A percentile compares a stretch with the other conserved stretches of the same genome.
Conservation (phyloP, 2,113 vertebrate genomes). For the Lanius collurio region DNA sequence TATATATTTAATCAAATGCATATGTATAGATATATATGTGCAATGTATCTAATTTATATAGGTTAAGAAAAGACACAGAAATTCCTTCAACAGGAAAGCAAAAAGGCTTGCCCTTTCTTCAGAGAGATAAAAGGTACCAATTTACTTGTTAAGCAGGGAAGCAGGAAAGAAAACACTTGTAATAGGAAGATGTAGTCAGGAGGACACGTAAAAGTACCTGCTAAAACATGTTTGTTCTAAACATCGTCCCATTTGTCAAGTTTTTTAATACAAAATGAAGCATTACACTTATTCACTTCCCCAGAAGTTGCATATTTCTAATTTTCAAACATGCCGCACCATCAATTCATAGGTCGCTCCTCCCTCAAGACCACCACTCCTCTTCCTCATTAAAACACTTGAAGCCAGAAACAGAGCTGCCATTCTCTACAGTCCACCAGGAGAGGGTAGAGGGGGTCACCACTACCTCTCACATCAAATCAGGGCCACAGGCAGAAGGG, state of each 20-base stretch:
- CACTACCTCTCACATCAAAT: accelerated
- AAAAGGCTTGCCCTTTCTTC: not conserved
- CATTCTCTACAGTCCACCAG: not conserved
- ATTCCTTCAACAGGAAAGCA: not conserved
- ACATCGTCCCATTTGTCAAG: not conserved
- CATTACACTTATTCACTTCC: not conserved
- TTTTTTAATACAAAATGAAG: not conserved
- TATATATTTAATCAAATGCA: not conserved
- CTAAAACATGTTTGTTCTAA: not conserved
- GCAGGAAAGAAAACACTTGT: not conserved
- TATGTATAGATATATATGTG: not conserved
- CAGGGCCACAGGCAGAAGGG: not conserved
- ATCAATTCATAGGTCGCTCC: not conserved
- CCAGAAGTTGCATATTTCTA: not conserved
- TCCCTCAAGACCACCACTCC: not conserved
- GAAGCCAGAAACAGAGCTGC: not conserved
- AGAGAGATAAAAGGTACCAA: not conserved
- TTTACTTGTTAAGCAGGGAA: not conserved
- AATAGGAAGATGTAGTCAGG: not conserved
- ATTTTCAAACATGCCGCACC: not conserved
- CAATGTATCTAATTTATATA: not conserved
- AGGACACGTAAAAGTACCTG: not conserved
- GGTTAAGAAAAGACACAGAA: not conserved
- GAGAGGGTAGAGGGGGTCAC: not conserved
- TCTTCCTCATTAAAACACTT: not conserved